phyloP scores from a whole-genome alignment of 1,140 invertebrate species.

The Popillia japonica region DNA sequence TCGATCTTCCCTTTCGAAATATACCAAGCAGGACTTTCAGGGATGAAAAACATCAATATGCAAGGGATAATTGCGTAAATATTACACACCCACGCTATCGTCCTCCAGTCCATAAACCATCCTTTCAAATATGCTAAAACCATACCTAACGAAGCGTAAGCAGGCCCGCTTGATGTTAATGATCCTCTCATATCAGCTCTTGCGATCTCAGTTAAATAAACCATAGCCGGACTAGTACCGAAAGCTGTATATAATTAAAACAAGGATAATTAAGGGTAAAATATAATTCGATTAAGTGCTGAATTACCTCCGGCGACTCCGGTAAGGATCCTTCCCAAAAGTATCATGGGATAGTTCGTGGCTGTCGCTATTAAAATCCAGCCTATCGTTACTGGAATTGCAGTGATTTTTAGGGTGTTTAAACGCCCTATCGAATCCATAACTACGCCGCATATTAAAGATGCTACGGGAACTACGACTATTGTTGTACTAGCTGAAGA shows the following conservation, averaged over 20 bases:
- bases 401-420: conserved; percentile 67
- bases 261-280: not conserved
- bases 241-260: conserved; percentile 57
- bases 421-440: conserved; percentile 72
- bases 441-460: conserved; percentile 64
- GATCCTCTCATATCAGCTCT: conserved; percentile 67
- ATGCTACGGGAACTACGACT: conserved; percentile 64
- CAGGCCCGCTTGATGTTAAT: conserved; percentile 65
- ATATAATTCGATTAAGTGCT: not conserved
- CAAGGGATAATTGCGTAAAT: conserved; percentile 65
- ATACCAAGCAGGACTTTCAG: conserved; percentile 73
- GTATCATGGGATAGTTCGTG: conserved; percentile 62
- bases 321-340: conserved; percentile 69
- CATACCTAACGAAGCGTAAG: conserved; percentile 67
- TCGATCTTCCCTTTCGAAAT: conserved; percentile 64
- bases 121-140: conserved; percentile 68
- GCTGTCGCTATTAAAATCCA: conserved; percentile 69
- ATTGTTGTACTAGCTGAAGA: conserved; percentile 66
- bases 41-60: conserved; percentile 66
- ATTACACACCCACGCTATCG: conserved; percentile 65
- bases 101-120: conserved; percentile 65
- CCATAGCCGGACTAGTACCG: conserved; percentile 67
- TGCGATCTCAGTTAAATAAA: conserved; percentile 71
- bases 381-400: conserved; percentile 69
- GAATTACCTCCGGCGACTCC: conserved; percentile 63